Evolutionary conservation across 2,888 invertebrate genomes (phyloP).

Genomic region (Morpho achilles): DNA sequence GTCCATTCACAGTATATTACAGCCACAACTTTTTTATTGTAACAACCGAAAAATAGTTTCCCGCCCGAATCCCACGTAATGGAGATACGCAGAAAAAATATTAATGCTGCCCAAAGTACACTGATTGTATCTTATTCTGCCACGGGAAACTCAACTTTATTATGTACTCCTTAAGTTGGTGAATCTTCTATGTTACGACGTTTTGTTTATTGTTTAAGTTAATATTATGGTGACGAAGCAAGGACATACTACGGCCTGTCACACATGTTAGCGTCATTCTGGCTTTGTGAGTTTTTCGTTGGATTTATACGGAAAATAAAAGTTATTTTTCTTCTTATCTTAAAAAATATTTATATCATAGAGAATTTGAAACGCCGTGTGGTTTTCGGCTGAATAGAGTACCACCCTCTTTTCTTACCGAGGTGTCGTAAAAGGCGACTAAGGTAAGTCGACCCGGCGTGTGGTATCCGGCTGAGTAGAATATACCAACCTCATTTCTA

Average conservation of each 20-base stretch:
- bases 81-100: constrained; percentile 27
- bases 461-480: too few relatives aligned
- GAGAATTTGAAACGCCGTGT: too few relatives aligned
- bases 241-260: constrained; percentile 13
- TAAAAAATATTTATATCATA: too few relatives aligned
- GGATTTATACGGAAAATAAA: constrained; percentile 5
- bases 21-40: constrained; percentile 26
- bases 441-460: too few relatives aligned
- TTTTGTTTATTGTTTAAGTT: constrained; percentile 1
- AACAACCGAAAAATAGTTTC: constrained; percentile 27
- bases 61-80: constrained; percentile 22
- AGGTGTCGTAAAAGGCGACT: too few relatives aligned
- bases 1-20: constrained; percentile 25
- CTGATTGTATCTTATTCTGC: constrained; percentile 9
- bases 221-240: constrained; percentile 9
- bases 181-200: background rate
- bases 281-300: constrained; percentile 14
- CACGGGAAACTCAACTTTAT: constrained; percentile 7
- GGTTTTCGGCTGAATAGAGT: too few relatives aligned
- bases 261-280: constrained; percentile 16
- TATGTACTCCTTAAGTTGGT: background rate
- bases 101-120: constrained; percentile 18
- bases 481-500: too few relatives aligned
- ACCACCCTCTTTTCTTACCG: too few relatives aligned
- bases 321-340: too few relatives aligned